Evolutionary conservation across 2,888 invertebrate genomes (phyloP), one percentile per base, ranked within the genome.

Genomic region (Latrodectus hesperus): DNA sequence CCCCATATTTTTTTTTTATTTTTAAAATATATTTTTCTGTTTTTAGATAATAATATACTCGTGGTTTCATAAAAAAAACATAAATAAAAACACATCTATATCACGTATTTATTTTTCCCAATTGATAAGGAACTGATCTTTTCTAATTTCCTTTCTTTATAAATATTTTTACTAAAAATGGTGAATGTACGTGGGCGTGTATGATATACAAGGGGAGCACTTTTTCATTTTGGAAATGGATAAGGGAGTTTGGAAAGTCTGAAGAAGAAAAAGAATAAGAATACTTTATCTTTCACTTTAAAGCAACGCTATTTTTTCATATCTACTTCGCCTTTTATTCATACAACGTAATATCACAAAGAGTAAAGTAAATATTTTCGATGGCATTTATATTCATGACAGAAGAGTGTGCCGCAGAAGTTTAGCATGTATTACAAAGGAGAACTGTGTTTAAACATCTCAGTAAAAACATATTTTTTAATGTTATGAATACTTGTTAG

Each of bases 131-230:
- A 52, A 53, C 51, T 16, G 12, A 12, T 68, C 26, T 11, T 74
- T 70, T 49, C 70, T 82, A 82, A 82, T 82, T 82, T 52, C 74
- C 53, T 55, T 74, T 70, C 51, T 82, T 82, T 82, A 81, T 67
- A 81, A 81, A 81, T 73, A 81, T 74, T 68, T 68, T 17, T 1
- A 68, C 26, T 49, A 49, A 16, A 12, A 38, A 17, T 68, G 12
- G 17, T 68, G 17, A 22, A n/a, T 49, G 49, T 71, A 74, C 55
- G 55, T 74, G 55, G 14, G 73, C n/a, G 49, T 51, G n/a, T 73
- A 73, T 14, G 53, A 49, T 71, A 10, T 53, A 12, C 52, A 10
- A 11, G 10, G 16, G 52, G 52, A 14, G 17, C 6, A 49, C 16
- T 71, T 71, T 60, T 79, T 26, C 79, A 79, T 79, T 49, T 79